phyloP scores from a whole-genome alignment of 2,797 vertebrate species.

The Nyctibius grandis region DNA sequence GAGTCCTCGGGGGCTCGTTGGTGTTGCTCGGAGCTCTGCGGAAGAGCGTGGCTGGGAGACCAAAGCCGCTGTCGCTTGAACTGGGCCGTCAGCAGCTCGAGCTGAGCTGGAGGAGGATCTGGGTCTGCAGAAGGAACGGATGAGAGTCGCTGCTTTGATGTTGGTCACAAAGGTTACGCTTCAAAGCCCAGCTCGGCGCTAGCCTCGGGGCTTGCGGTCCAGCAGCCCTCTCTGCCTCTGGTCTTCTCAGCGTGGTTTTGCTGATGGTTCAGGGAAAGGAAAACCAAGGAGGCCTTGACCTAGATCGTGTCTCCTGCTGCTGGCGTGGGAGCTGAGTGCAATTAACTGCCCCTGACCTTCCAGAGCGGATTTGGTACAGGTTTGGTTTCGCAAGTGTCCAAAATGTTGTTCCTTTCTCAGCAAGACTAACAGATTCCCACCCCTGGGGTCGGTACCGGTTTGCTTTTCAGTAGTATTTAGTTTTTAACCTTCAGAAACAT shows the following conservation, averaged over 20 bases:
- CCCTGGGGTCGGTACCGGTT: neutral
- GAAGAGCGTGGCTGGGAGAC: neutral
- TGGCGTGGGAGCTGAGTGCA: neutral
- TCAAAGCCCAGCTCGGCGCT: neutral
- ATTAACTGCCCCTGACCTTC: neutral
- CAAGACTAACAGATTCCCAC: neutral
- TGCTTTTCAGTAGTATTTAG: neutral
- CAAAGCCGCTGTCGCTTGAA: neutral
- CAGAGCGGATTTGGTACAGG: neutral
- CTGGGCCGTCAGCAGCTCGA: neutral
- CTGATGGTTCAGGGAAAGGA: neutral
- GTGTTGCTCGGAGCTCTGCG: neutral
- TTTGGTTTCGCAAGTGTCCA: neutral
- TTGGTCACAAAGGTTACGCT: neutral
- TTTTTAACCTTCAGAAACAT: neutral
- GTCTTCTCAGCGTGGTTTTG: neutral
- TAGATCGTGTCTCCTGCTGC: fast-evolving
- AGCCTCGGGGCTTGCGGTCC: neutral
- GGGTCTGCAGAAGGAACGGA: neutral
- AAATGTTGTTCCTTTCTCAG: neutral
- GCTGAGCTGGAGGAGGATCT: neutral
- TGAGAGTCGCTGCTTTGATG: neutral
- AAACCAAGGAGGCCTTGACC: neutral
- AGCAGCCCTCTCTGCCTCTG: neutral
- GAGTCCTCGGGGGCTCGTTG: neutral